phyloP scores from a whole-genome alignment of 2,797 vertebrate species.

The Myiothlypis coronata region DNA sequence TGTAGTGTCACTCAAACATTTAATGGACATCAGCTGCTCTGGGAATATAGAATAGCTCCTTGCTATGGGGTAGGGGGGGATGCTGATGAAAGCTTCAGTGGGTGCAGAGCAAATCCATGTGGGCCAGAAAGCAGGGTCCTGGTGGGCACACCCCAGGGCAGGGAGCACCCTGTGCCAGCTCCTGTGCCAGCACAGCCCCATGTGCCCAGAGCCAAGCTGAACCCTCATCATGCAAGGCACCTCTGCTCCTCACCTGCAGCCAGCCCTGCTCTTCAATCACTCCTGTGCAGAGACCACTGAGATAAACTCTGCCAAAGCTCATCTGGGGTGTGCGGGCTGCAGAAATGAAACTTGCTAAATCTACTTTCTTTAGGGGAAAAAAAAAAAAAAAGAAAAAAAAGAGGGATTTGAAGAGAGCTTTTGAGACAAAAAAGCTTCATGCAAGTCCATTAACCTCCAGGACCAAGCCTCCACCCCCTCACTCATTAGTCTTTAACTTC shows the following conservation, averaged over 20 bases:
- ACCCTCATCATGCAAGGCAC: accelerated
- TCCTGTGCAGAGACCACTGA: not conserved
- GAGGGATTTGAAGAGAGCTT: not conserved
- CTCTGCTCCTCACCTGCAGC: not conserved
- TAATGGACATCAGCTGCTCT: constrained; percentile 42
- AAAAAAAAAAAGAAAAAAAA: not conserved
- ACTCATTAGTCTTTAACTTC: not conserved
- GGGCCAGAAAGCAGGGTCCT: not conserved
- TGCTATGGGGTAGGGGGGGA: not conserved
- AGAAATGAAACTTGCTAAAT: not conserved
- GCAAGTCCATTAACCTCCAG: constrained; percentile 1
- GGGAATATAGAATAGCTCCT: not conserved
- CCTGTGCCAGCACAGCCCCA: not conserved
- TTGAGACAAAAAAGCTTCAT: not conserved
- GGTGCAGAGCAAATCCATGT: not conserved
- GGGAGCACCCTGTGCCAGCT: not conserved
- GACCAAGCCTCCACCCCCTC: not conserved
- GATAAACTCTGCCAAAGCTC: not conserved
- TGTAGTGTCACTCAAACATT: constrained; percentile 45
- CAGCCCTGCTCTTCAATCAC: not conserved
- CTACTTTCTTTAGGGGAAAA: not conserved
- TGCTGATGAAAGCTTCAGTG: not conserved
- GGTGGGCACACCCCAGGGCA: not conserved
- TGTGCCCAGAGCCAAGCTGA: not conserved
- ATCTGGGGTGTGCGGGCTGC: not conserved